Conservation (phyloP, 2,797 vertebrate genomes). For the Sphenodon punctatus region DNA sequence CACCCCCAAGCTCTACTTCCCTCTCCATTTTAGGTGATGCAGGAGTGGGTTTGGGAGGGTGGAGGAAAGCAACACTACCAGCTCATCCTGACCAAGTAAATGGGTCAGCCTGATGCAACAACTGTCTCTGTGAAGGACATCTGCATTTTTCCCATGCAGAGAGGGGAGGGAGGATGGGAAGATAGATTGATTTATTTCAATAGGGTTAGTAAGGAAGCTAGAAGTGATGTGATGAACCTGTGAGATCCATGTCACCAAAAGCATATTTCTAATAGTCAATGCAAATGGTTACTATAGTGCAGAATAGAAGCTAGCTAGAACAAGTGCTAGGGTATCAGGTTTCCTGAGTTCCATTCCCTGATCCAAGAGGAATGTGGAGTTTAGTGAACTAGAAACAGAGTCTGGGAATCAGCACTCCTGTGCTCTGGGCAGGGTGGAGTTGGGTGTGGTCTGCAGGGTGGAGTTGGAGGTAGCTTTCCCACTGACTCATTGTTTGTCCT, state of each 20-base stretch:
- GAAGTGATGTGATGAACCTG: no score
- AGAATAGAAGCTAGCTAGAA: not conserved
- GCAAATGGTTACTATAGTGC: not conserved
- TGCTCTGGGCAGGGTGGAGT: constrained; percentile 49
- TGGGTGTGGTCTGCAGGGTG: constrained; percentile 39
- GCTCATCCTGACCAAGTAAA: not conserved
- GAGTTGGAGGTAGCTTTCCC: not conserved
- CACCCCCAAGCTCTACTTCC: no score
- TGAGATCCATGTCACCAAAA: no score
- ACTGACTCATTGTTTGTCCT: not conserved
- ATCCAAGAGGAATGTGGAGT: not conserved
- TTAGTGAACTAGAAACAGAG: constrained; percentile 30
- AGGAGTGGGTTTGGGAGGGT: not conserved
- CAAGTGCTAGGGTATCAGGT: no score
- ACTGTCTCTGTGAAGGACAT: not conserved
- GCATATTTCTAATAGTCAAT: not conserved
- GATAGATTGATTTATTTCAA: not conserved
- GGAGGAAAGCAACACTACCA: not conserved
- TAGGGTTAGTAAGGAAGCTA: no score
- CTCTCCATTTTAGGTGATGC: no score
- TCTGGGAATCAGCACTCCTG: constrained; percentile 2
- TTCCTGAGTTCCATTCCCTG: not conserved
- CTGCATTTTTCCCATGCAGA: not conserved
- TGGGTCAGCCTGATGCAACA: not conserved
- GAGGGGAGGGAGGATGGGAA: constrained; percentile 1